Base-by-base conservation (phyloP, 1,140 invertebrate species). In the Drosophila setifemur region DNA sequence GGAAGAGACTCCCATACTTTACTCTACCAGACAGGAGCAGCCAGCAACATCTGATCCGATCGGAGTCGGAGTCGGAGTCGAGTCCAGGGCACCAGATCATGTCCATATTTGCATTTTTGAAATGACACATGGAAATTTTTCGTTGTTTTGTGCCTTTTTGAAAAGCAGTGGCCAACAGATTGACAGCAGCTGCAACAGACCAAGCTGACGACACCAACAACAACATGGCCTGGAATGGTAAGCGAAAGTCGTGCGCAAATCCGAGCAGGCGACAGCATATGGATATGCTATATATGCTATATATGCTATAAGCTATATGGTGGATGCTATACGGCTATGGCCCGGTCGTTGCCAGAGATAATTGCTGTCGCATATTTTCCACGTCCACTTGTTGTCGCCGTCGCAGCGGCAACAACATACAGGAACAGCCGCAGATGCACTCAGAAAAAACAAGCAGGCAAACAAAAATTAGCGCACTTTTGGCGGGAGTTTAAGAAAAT, bases 21-120 rank as follows among this genome's bases (percentile, higher is more conserved):
- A 28, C 26, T 47, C 26, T 23, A 26, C 21, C 42, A 48, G 31
- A 29, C 33, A 66, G 50, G 48, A 57, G 42, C 33, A 31, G 43
- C 49, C 33, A 31, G 43, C 49, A 40, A 40, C 37, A 49, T 49
- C 49, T 23, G 33, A n/a, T n/a, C n/a, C n/a, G n/a, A n/a, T n/a
- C n/a, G n/a, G n/a, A n/a, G n/a, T n/a, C n/a, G n/a, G n/a, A n/a
- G n/a, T n/a, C n/a, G n/a, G n/a, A n/a, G n/a, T n/a, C n/a, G n/a
- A 26, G 52, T 18, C 19, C 64, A 63, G 64, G 23, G 58, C 39
- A 49, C 72, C 81, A 86, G 82, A 86, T 86, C 81, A 86, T 86
- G 81, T 86, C 81, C 81, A 86, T 86, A 86, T 86, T 86, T 86
- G 81, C 81, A 86, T 86, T 86, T 81, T 75, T 86, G 81, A 86